A percentile compares a stretch with the other conserved stretches of the same genome.
phyloP scores from a whole-genome alignment of 2,888 invertebrate genomes.

The Agrotis ipsilon region DNA sequence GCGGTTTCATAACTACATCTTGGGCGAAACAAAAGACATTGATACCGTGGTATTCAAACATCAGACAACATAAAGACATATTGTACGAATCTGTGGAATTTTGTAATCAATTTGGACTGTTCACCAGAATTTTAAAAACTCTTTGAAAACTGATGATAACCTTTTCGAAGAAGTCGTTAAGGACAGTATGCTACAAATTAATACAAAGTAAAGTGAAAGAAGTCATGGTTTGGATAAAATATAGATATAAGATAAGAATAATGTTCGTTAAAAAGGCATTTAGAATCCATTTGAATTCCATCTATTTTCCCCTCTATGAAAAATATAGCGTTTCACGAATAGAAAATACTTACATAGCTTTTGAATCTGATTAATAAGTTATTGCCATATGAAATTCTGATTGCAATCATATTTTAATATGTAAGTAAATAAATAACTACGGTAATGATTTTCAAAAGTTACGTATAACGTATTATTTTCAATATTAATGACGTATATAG shows the following conservation, averaged over 20 bases:
- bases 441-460: neutral
- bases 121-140: neutral
- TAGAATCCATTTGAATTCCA: constrained; percentile 16
- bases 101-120: constrained; percentile 23
- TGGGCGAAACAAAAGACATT: constrained; percentile 51
- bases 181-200: neutral
- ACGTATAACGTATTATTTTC: constrained; percentile 20
- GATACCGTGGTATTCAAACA: constrained; percentile 52
- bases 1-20: constrained; percentile 47
- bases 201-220: constrained; percentile 17
- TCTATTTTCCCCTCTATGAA: neutral
- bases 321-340: neutral
- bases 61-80: constrained; percentile 43
- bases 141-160: neutral
- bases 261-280: neutral
- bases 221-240: constrained; percentile 4
- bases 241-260: neutral
- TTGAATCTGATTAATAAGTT: neutral
- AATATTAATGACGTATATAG: constrained; percentile 40
- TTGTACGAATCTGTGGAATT: constrained; percentile 31
- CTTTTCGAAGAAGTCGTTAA: neutral
- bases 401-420: neutral
- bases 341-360: constrained; percentile 3
- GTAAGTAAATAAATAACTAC: neutral
- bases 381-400: neutral